Conservation (phyloP, 2,113 vertebrate genomes). For the Felis catus region DNA sequence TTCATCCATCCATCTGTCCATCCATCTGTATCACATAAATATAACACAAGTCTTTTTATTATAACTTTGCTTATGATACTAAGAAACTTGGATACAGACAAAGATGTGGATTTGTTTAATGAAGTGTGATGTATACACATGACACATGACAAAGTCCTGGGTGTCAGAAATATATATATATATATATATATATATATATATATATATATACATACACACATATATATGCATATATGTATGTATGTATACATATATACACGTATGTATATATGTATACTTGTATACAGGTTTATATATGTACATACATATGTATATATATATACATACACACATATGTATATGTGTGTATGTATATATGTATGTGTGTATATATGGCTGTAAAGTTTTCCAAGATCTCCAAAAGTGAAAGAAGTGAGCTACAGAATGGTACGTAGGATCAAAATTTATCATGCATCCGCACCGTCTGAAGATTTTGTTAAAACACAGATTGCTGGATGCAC, state of each 20-base stretch:
- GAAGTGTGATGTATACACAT: neutral
- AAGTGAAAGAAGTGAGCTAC: neutral
- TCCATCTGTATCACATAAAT: neutral
- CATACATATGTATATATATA: too few species aligned
- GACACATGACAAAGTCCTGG: neutral
- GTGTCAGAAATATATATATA: neutral
- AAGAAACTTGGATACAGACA: neutral
- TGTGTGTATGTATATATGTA: too few species aligned
- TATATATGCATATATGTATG: too few species aligned
- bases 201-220: too few species aligned
- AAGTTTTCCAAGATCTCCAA: neutral
- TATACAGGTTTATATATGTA: too few species aligned
- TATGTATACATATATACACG: too few species aligned
- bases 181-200: too few species aligned
- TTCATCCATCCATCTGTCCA: neutral
- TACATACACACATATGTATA: too few species aligned
- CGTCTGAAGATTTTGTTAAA: neutral
- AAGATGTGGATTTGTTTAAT: neutral
- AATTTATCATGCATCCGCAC: neutral
- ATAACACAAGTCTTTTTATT: neutral
- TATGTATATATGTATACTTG: too few species aligned
- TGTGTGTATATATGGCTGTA: neutral
- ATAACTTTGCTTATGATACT: neutral
- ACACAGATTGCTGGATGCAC: neutral
- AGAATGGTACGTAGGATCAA: neutral